phyloP scores from a whole-genome alignment of 2,113 vertebrate genomes.

The Lates calcarifer region DNA sequence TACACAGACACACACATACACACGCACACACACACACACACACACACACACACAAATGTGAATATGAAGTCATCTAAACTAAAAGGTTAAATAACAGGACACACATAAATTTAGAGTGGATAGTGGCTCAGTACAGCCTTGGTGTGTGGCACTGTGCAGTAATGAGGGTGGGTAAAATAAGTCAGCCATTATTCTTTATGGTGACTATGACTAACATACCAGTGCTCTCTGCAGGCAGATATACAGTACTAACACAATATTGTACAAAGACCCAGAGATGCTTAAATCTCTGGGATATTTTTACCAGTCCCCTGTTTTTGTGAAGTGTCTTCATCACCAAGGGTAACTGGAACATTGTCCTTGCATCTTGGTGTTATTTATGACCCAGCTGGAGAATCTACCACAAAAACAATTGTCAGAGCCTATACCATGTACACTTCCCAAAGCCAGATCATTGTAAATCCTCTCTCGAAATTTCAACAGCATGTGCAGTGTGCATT shows the following conservation, averaged over 20 bases:
- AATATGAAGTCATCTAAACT: not conserved
- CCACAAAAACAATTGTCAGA: constrained; percentile 28
- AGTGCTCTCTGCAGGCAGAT: constrained; percentile 16
- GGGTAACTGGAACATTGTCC: constrained; percentile 32
- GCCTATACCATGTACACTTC: constrained; percentile 4
- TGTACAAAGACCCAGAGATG: not conserved
- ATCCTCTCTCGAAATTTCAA: constrained; percentile 6
- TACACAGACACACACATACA: too few species aligned
- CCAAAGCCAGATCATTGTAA: constrained; percentile 29
- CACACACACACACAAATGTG: constrained; percentile 1
- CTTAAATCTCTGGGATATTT: constrained; percentile 14
- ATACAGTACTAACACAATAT: constrained; percentile 2
- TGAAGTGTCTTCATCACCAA: constrained; percentile 45
- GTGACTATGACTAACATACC: not conserved
- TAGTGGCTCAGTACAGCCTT: not conserved
- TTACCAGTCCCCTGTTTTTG: constrained; percentile 12
- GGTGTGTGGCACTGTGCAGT: constrained; percentile 5
- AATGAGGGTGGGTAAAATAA: constrained; percentile 5
- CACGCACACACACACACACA: not conserved
- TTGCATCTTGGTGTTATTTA: constrained; percentile 53
- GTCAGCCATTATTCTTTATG: constrained; percentile 20
- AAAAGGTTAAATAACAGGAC: constrained; percentile 7
- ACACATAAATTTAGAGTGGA: not conserved
- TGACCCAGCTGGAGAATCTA: constrained; percentile 22
- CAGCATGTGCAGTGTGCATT: constrained; percentile 1